Conservation (phyloP, 2,888 invertebrate genomes). For the Calephelis perditalis region DNA sequence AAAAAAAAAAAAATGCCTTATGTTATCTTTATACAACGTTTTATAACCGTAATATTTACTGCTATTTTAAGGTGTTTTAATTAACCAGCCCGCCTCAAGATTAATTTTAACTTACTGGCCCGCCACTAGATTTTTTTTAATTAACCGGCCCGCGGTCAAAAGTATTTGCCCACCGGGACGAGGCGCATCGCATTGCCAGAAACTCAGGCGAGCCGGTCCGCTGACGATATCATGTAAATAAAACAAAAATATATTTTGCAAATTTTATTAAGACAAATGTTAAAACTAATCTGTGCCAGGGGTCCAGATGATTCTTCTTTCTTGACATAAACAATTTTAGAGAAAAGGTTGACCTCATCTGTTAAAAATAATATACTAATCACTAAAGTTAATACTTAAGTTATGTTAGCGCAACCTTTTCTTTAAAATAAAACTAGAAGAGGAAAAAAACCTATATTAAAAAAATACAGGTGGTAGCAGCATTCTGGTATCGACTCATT, state of each 20-base stretch:
- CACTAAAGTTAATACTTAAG: conserved; percentile 19
- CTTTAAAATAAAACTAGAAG: conserved; percentile 19
- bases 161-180: no score
- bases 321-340: conserved; percentile 26
- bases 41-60: no score
- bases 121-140: no score
- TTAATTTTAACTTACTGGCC: no score
- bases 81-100: no score
- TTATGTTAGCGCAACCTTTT: conserved; percentile 15
- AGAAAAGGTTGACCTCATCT: conserved; percentile 23
- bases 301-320: conserved; percentile 19
- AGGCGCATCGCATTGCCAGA: no score
- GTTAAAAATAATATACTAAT: not conserved
- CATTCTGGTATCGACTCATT: conserved; percentile 21
- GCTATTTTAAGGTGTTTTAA: no score
- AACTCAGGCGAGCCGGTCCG: no score
- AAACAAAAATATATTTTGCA: conserved; percentile 13
- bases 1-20: no score
- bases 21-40: no score
- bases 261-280: conserved; percentile 14
- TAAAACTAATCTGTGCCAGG: conserved; percentile 14
- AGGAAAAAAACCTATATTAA: conserved; percentile 17
- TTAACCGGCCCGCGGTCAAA: no score
- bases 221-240: no score
- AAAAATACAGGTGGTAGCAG: conserved; percentile 20